Base-by-base conservation (phyloP, 1,140 invertebrate genomes). In the Eurosta solidaginis region DNA sequence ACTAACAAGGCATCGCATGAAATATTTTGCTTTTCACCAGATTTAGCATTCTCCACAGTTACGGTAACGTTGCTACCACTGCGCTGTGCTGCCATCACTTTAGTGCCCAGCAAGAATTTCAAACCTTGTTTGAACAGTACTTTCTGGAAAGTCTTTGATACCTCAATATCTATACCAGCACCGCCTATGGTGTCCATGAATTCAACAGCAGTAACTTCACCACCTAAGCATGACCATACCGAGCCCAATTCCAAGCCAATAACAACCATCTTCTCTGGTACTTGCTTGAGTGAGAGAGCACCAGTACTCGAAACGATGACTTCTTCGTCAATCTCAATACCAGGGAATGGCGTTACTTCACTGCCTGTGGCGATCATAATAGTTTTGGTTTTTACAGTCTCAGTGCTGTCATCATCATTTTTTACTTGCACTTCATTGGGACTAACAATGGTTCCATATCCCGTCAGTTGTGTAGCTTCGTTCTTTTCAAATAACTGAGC, bases 401-500 rank as follows among this genome's bases (percentile, higher is more conserved):
- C 92, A 0, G 91, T 91, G 17, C 91, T 90, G 59, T 97, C 97
- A n/a, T n/a, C n/a, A n/a, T n/a, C n/a, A n/a, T n/a, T n/a, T n/a
- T n/a, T n/a, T n/a, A n/a, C n/a, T n/a, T n/a, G n/a, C n/a, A n/a
- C n/a, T n/a, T n/a, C n/a, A n/a, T n/a, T n/a, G n/a, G n/a, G n/a
- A n/a, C n/a, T n/a, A n/a, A n/a, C n/a, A n/a, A n/a, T n/a, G n/a
- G n/a, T n/a, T n/a, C n/a, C n/a, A n/a, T n/a, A n/a, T 14, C 98
- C 98, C 78, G 93, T 91, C 0, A 97, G 89, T 82, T 93, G 92
- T 81, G 94, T 92, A 0, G 98, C 93, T 91, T 99, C 98, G 87
- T 99, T 99, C 82, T 98, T 96, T 87, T 99, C 98, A 88, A 99
- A n/a, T n/a, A n/a, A n/a, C n/a, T n/a, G n/a, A n/a, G n/a, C n/a